Conservation (phyloP, 2,797 vertebrate species). For the Passerculus sandwichensis region DNA sequence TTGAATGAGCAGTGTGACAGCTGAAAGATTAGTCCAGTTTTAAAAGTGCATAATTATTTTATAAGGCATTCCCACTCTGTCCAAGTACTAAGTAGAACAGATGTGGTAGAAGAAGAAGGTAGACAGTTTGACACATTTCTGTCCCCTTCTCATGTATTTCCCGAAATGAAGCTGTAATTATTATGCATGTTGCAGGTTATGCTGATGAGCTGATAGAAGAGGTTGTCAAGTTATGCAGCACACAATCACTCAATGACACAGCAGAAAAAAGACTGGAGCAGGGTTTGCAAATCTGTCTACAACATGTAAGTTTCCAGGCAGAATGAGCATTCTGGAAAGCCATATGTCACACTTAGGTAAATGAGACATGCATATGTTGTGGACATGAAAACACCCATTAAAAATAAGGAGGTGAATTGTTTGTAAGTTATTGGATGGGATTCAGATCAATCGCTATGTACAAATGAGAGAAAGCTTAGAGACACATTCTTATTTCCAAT, state of each 20-base stretch:
- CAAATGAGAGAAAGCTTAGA: background rate
- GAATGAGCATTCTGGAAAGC: constrained; percentile 14
- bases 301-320: background rate
- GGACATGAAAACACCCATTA: constrained; percentile 1
- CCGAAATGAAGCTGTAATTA: constrained; percentile 47
- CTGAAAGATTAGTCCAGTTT: constrained; percentile 7
- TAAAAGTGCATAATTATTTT: constrained; percentile 37
- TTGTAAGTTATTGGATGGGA: background rate
- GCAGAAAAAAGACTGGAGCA: background rate
- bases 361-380: constrained; percentile 40
- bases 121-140: constrained; percentile 45
- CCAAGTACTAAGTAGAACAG: constrained; percentile 39
- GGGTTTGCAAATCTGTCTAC: constrained; percentile 6
- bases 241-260: constrained; percentile 57
- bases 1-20: background rate
- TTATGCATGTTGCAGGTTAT: constrained; percentile 59
- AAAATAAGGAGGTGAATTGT: background rate
- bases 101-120: constrained; percentile 6
- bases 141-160: constrained; percentile 22
- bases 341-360: constrained; percentile 47
- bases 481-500: background rate
- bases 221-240: constrained; percentile 54
- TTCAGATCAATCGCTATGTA: background rate
- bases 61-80: background rate
- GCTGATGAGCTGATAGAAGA: constrained; percentile 57